Evolutionary conservation across 2,888 invertebrate species (phyloP).

Genomic region (Crepidodera aurea): DNA sequence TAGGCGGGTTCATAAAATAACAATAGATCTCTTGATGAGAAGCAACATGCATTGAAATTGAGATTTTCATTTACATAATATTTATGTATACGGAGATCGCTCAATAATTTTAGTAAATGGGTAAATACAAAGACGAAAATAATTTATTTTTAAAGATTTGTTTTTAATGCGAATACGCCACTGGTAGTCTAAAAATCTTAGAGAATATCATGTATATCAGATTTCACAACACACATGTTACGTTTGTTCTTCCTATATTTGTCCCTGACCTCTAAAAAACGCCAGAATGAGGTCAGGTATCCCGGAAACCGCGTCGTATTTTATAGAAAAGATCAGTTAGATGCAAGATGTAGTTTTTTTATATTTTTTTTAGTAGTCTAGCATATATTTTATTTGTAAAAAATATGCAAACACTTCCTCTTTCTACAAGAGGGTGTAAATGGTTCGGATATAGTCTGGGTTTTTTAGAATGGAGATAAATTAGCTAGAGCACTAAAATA

Average conservation of each 20-base stretch:
- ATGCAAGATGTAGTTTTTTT: constrained; percentile 2
- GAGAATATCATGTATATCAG: constrained; percentile 1
- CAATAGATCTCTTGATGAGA: constrained; percentile 45
- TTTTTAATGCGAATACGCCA: too few relatives aligned
- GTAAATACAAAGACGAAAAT: too few relatives aligned
- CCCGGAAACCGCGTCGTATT: constrained; percentile 1
- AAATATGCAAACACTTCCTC: constrained; percentile 1
- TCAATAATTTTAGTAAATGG: not conserved
- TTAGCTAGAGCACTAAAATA: too few relatives aligned
- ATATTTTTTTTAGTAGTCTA: not conserved
- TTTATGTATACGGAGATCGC: constrained; percentile 1
- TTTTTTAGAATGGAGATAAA: too few relatives aligned
- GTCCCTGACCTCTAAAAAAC: constrained; percentile 2
- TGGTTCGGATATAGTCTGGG: too few relatives aligned
- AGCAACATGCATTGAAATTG: constrained; percentile 41
- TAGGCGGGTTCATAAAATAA: constrained; percentile 40
- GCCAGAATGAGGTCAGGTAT: constrained; percentile 6
- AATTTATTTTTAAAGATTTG: too few relatives aligned
- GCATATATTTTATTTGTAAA: not conserved
- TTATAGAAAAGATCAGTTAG: not conserved
- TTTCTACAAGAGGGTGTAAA: not conserved
- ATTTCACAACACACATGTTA: constrained; percentile 1
- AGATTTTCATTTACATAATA: constrained; percentile 44
- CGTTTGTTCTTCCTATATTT: not conserved
- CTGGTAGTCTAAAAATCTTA: not conserved